A percentile compares a stretch with the other conserved stretches of the same genome.
phyloP scores from a whole-genome alignment of 2,888 invertebrate species.

The Tupiocoris notatus region DNA sequence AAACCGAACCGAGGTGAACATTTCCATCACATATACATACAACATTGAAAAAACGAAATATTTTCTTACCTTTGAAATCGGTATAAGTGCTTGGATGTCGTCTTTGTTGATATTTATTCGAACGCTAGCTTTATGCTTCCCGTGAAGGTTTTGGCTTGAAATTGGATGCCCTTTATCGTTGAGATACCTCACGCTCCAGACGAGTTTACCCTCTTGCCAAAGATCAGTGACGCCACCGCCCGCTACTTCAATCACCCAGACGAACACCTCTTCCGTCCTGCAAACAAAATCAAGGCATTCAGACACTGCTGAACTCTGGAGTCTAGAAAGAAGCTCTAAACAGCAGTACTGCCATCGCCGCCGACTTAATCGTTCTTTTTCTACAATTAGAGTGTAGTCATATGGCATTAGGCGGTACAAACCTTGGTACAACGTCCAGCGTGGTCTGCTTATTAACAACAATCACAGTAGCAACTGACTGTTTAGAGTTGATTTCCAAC shows the following conservation, averaged over 20 bases:
- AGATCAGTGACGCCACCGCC: slow-evolving; percentile 53
- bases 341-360: no score
- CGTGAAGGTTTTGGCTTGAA: slow-evolving; percentile 48
- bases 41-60: no score
- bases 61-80: slow-evolving; percentile 82
- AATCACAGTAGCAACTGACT: slow-evolving; percentile 85
- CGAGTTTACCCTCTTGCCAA: slow-evolving; percentile 79
- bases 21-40: no score
- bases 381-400: no score
- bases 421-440: slow-evolving; percentile 46
- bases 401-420: no score
- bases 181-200: slow-evolving; percentile 79
- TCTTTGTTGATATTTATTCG: slow-evolving; percentile 88
- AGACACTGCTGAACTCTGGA: no score
- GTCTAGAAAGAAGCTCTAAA: no score
- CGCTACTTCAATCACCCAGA: slow-evolving; percentile 84
- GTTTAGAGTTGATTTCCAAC: slow-evolving; percentile 80
- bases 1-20: not conserved
- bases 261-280: slow-evolving; percentile 76
- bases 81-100: slow-evolving; percentile 88
- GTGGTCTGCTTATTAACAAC: slow-evolving; percentile 52
- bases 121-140: slow-evolving; percentile 58
- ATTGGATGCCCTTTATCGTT: slow-evolving; percentile 50
- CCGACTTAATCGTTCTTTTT: no score
- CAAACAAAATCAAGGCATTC: slow-evolving; percentile 24